Evolutionary conservation across 2,797 vertebrate genomes (phyloP).

Genomic region (Rhinoraja longicauda): DNA sequence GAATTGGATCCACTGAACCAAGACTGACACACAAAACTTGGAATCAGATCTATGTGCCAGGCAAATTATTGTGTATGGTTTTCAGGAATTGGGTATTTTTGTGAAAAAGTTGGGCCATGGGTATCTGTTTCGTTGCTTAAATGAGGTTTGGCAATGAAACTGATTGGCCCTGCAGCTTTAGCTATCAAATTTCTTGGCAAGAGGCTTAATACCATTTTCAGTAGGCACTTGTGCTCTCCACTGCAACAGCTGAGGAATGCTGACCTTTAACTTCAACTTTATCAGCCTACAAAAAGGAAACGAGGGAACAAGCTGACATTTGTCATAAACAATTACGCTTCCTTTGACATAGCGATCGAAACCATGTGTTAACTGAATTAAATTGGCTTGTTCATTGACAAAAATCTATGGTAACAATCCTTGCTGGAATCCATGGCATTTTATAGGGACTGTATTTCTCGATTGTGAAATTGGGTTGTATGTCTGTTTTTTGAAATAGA

Average conservation of each 20-base stretch:
- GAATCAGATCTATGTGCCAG: background rate
- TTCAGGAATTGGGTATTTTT: background rate
- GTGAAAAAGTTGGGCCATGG: background rate
- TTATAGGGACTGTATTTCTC: background rate
- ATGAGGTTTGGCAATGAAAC: background rate
- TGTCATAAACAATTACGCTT: background rate
- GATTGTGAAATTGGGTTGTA: background rate
- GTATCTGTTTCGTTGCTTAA: background rate
- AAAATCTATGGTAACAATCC: background rate
- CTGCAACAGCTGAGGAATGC: background rate
- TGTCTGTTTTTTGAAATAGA: background rate
- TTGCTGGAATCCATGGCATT: background rate
- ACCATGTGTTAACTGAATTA: conserved; percentile 8
- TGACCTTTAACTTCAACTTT: background rate
- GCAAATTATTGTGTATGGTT: background rate
- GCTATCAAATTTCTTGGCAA: background rate
- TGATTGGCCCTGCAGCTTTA: background rate
- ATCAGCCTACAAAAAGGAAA: background rate
- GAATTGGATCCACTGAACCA: background rate
- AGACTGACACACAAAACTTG: background rate
- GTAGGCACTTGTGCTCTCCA: background rate
- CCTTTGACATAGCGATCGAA: background rate
- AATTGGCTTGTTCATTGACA: conserved; percentile 16
- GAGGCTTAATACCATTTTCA: background rate
- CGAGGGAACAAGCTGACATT: background rate